Base-by-base conservation (phyloP, 2,888 invertebrate genomes). In the Hydroisotoma schaefferi region DNA sequence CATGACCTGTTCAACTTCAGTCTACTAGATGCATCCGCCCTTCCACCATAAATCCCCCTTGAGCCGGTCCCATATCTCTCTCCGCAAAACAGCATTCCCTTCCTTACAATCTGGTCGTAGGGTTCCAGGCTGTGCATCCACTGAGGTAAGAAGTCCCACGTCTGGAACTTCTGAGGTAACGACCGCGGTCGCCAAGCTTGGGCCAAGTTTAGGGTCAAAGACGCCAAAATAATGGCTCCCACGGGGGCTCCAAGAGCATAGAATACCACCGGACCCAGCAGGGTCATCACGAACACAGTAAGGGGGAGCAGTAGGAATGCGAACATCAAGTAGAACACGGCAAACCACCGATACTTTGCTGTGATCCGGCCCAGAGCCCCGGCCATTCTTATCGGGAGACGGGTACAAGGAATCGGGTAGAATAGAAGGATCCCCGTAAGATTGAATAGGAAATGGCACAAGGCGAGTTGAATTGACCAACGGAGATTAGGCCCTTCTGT, bases 371-470 rank as follows among this genome's bases (percentile, higher is more conserved):
- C 83, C 33, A 83, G 73, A 20, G 74, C 71, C 64, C 76, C 78
- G 2, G 82, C 80, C 61, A 81, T 71, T 27, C 71, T 72, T 23
- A 83, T 78, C 1, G 82, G 82, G 38, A 80, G 67, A 72, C 26
- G 80, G 69, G 44, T 75, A 60, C 75, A 76, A 0, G 82, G 82
- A 6, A 83, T 73, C 0, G 81, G 80, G 68, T 81, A 83, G 73
- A 80, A 83, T 1, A 82, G 68, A 0, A 81, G 48, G 28, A 82
- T 80, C 2, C 80, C 81, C 2, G 76, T 73, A 23, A 82, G 70
- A 74, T 83, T 83, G 75, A 82, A 83, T 63, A 82, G 77, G 18
- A 82, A 76, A 73, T 83, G 82, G 57, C 81, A 81, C 10, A 83
- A 75, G 2, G 82, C 80, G 48, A 82, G 75, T 72, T 80, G 80